Percentiles rank a stretch among this genome's conserved stretches.
Conservation (phyloP, 2,888 invertebrate species). For the Callimorpha dominula region DNA sequence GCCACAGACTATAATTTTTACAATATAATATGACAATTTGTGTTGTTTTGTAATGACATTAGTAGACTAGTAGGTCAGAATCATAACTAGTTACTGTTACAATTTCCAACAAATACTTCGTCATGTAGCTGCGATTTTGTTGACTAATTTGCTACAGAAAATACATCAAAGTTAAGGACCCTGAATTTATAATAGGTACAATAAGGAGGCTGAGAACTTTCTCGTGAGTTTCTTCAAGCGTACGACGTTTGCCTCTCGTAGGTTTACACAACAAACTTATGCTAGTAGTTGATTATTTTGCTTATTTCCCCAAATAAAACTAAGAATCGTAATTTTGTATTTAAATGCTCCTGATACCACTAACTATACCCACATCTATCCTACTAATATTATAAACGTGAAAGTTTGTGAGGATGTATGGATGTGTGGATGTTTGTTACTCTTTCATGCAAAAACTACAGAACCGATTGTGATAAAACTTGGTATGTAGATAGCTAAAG, state of each 20-base stretch:
- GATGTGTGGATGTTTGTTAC: no score
- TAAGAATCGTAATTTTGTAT: background rate
- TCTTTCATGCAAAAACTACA: no score
- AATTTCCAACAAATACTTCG: constrained; percentile 4
- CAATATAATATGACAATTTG: background rate
- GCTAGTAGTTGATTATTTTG: background rate
- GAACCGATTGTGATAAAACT: no score
- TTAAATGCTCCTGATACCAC: no score
- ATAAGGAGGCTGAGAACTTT: constrained; percentile 23
- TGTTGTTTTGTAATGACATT: background rate
- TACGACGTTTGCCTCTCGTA: background rate
- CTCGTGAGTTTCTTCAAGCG: background rate
- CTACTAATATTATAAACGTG: no score
- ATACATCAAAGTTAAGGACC: constrained; percentile 24
- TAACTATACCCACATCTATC: no score
- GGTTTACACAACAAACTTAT: background rate
- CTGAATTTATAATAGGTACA: constrained; percentile 3
- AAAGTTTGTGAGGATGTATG: no score
- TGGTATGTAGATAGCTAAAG: no score
- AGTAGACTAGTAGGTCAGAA: background rate
- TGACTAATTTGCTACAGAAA: constrained; percentile 31
- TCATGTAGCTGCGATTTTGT: constrained; percentile 21
- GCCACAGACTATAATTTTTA: background rate
- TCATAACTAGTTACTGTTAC: constrained; percentile 18
- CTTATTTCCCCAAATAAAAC: background rate